phyloP scores from a whole-genome alignment of 2,888 invertebrate genomes.

The Dicycla oo region DNA sequence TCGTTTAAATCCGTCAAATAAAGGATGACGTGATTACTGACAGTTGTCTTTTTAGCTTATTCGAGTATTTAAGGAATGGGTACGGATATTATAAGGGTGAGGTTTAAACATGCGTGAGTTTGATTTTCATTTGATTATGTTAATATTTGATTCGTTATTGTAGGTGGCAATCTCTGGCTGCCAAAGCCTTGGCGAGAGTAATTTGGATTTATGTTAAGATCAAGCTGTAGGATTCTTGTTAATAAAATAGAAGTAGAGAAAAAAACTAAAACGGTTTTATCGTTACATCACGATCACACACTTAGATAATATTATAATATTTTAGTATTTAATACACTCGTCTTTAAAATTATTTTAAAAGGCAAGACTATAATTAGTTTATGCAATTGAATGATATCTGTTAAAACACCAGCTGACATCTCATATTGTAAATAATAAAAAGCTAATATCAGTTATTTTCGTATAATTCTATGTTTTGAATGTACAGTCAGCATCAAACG shows the following conservation, averaged over 20 bases:
- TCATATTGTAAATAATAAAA: slow-evolving; percentile 52
- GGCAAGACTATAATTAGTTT: neutral
- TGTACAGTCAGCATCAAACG: slow-evolving; percentile 28
- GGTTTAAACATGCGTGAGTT: neutral
- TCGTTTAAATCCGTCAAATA: neutral
- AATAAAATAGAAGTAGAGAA: neutral
- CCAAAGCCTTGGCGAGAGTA: neutral
- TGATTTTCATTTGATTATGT: neutral
- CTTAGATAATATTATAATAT: slow-evolving; percentile 9
- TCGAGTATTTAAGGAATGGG: neutral
- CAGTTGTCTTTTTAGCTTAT: neutral
- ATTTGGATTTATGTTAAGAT: neutral
- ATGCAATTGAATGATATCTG: neutral
- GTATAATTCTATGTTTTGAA: slow-evolving; percentile 20
- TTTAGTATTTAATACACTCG: neutral
- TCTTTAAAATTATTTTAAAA: slow-evolving; percentile 10
- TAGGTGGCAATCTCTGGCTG: slow-evolving; percentile 6
- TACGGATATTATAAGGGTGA: neutral
- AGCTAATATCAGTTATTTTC: slow-evolving; percentile 41
- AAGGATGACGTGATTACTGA: neutral
- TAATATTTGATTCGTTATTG: neutral
- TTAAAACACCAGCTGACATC: slow-evolving; percentile 50
- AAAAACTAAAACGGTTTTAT: neutral
- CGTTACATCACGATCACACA: neutral
- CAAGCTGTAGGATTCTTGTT: neutral